phyloP scores from a whole-genome alignment of 2,888 invertebrate species.

The Cephus rjabovi region DNA sequence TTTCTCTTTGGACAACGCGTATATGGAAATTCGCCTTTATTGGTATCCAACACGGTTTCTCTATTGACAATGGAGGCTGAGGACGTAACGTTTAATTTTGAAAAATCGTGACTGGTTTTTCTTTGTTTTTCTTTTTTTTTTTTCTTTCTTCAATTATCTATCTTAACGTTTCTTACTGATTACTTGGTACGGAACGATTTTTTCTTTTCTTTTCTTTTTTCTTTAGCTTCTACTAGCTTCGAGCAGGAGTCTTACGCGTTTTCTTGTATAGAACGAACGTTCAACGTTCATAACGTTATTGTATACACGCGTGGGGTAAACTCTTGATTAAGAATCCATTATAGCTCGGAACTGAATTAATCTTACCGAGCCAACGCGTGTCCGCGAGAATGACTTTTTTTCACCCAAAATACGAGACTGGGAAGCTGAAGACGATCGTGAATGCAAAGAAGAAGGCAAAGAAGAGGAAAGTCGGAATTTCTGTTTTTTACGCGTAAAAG shows the following conservation, averaged over 20 bases:
- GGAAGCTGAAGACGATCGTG: too few species aligned
- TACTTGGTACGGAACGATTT: neutral
- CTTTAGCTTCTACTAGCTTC: too few species aligned
- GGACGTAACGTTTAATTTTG: neutral
- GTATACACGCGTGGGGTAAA: neutral
- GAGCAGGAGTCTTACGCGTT: neutral
- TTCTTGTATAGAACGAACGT: neutral
- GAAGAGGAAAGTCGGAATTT: neutral
- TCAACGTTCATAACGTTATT: neutral
- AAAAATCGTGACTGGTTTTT: neutral
- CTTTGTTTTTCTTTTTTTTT: neutral
- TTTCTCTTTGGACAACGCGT: neutral
- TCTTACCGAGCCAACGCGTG: neutral
- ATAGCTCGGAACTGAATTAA: neutral
- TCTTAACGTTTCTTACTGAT: neutral
- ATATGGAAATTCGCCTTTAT: neutral
- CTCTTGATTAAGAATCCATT: neutral
- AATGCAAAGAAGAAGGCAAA: neutral
- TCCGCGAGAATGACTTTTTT: neutral
- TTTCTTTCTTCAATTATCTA: neutral
- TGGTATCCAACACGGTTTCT: neutral
- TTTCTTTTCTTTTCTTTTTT: too few species aligned
- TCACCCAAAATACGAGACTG: neutral
- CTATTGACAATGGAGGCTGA: neutral
- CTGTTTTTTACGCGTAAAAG: neutral